These are phyloP conservation scores for Umimayanthus chanpuru DNA, from an alignment of 92 coral and sea anemone genomes.

Conservation along the genomic window DNA sequence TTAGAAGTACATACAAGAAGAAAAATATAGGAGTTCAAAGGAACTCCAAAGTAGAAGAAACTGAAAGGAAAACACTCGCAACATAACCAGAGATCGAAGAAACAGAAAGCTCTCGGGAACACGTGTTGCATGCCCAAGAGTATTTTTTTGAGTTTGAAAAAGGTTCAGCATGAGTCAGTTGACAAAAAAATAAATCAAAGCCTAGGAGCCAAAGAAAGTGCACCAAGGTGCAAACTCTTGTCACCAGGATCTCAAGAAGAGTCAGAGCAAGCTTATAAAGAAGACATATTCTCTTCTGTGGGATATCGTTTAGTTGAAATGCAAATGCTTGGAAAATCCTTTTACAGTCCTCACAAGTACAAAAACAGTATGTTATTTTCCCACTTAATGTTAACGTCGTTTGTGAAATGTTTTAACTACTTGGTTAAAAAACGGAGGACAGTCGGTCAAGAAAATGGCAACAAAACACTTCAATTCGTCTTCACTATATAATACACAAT, in stretches of 20 bases:
- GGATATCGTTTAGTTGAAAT: conserved; percentile 30
- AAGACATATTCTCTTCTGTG: conserved; percentile 18
- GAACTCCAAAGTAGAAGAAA: conserved; percentile 1
- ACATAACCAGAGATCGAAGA: conserved; percentile 1
- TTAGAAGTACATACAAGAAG: background rate
- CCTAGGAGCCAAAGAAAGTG: conserved; percentile 19
- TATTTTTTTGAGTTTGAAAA: background rate
- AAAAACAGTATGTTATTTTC: background rate
- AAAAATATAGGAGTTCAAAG: conserved; percentile 4
- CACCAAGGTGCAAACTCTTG: conserved; percentile 26
- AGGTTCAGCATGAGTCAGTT: background rate
- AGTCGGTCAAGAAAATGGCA: background rate
- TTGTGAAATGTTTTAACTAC: conserved; percentile 1
- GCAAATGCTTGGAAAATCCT: background rate
- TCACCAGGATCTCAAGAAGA: background rate
- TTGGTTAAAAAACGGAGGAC: background rate
- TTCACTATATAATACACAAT: too few species aligned
- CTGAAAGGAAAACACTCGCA: background rate
- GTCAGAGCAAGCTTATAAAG: conserved; percentile 1
- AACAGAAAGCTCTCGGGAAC: background rate
- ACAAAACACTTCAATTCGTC: background rate
- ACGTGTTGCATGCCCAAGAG: conserved; percentile 3
- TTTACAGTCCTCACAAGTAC: background rate
- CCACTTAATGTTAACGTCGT: background rate
- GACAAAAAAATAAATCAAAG: background rate